Evolutionary conservation across 92 coral and sea anemone species (phyloP).

Genomic region (Zoanthus solanderi): DNA sequence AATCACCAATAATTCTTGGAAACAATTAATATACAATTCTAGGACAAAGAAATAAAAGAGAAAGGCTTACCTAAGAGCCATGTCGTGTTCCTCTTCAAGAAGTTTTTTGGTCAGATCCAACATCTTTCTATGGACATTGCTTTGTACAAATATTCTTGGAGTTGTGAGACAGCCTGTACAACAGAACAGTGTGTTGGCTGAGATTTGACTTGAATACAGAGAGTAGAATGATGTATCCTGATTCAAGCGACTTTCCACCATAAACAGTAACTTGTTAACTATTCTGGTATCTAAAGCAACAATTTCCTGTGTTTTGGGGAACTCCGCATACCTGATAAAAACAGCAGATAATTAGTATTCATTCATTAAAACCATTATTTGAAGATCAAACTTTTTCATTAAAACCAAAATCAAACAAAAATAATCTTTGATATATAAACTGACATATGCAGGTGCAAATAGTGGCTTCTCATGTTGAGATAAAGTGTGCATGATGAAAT

Average conservation of each 20-base stretch:
- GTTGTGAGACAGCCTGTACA: conserved; percentile 79
- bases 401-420: too few relatives aligned
- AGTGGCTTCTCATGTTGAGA: too few relatives aligned
- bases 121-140: conserved; percentile 69
- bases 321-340: conserved; percentile 80
- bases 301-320: conserved; percentile 74
- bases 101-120: conserved; percentile 61
- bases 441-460: too few relatives aligned
- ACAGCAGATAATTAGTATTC: background rate
- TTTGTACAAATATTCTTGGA: conserved; percentile 71
- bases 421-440: too few relatives aligned
- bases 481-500: too few relatives aligned
- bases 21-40: background rate
- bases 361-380: background rate
- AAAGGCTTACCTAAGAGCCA: conserved; percentile 76
- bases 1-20: background rate
- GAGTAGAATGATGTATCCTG: conserved; percentile 53
- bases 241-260: conserved; percentile 74
- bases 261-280: conserved; percentile 70
- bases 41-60: background rate
- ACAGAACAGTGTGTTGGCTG: conserved; percentile 86
- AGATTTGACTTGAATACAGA: conserved; percentile 77
- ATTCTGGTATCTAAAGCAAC: conserved; percentile 56
- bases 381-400: too few relatives aligned
- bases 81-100: conserved; percentile 54